Base-by-base conservation (phyloP, 2,113 vertebrate genomes). In the Microcebus ravelobensis region DNA sequence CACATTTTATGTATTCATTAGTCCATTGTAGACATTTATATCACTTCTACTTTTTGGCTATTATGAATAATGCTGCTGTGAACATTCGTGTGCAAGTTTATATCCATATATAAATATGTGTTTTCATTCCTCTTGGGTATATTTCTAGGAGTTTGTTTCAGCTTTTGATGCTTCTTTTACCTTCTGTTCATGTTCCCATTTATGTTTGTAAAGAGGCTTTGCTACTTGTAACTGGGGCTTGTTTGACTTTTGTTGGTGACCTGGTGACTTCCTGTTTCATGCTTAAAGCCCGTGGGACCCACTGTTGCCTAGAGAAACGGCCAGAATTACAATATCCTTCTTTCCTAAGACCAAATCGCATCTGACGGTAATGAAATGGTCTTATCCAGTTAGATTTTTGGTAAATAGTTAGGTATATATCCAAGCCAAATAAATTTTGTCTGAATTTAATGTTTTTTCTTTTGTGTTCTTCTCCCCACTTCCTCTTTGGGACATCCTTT, bases 1-100 rank as follows among this genome's bases (percentile, higher is more conserved):
- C 31, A 36, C 31, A 8, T 68, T 11, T 48, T 34, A 0, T 14
- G 27, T 63, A 17, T 20, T 23, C n/a, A 8, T 23, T 50, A 2
- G 39, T 25, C 42, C 7, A 0, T 15, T 2, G 2, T 23, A 13
- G 18, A 14, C 11, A 0, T 17, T 15, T 5, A 48, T 4, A 42
- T 8, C 3, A 6, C 3, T 6, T 34, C 18, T 13, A 4, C n/a
- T 17, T n/a, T 36, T 4, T 20, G 59, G 27, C 74, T 27, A 0
- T 48, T 17, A 0, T 3, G 91, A 50, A 1, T 20, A 8, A 5
- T 2, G 21, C 68, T 36, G 21, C 65, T 42, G 0, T 45, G 79
- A 36, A 23, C 1, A 1, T 39, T 6, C 0, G 0, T 8, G 39
- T 13, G 2, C 31, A 2, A 0, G 45, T 42, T 48, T 10, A 63